phyloP scores from a whole-genome alignment of 2,113 vertebrate species.

The Melospiza melodia region DNA sequence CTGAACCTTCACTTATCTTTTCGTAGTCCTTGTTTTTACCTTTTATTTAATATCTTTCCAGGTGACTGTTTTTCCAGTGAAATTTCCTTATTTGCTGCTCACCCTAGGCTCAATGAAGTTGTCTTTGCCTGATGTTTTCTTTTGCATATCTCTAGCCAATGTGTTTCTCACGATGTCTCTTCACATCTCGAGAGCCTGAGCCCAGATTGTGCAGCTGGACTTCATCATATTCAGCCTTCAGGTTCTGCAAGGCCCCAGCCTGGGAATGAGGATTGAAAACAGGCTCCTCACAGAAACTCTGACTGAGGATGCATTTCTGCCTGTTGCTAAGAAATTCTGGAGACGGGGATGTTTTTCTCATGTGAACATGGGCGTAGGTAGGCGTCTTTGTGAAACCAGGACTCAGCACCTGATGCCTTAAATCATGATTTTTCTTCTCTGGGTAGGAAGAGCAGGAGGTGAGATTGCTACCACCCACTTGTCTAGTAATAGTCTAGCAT shows the following conservation, averaged over 20 bases:
- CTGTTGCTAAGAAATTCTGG: not conserved
- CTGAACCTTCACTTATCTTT: not conserved
- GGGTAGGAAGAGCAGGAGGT: not conserved
- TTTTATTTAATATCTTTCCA: not conserved
- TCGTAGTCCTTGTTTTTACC: not conserved
- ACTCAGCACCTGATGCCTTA: not conserved
- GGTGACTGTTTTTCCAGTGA: not conserved
- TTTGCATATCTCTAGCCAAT: not conserved
- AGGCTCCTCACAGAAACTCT: not conserved
- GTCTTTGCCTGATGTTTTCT: not conserved
- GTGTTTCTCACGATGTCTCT: not conserved
- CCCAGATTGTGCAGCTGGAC: not conserved
- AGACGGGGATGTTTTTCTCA: not conserved
- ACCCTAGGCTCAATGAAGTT: not conserved
- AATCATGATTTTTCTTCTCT: not conserved
- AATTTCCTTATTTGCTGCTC: not conserved
- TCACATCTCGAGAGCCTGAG: not conserved
- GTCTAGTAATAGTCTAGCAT: conserved; percentile 31
- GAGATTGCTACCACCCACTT: not conserved
- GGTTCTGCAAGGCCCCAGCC: accelerated
- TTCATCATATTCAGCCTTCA: not conserved
- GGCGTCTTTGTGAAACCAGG: not conserved
- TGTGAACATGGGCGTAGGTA: not conserved
- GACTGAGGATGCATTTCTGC: not conserved
- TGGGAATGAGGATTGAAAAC: not conserved